phyloP scores from a whole-genome alignment of 2,888 invertebrate genomes.

The Junonia oenone region DNA sequence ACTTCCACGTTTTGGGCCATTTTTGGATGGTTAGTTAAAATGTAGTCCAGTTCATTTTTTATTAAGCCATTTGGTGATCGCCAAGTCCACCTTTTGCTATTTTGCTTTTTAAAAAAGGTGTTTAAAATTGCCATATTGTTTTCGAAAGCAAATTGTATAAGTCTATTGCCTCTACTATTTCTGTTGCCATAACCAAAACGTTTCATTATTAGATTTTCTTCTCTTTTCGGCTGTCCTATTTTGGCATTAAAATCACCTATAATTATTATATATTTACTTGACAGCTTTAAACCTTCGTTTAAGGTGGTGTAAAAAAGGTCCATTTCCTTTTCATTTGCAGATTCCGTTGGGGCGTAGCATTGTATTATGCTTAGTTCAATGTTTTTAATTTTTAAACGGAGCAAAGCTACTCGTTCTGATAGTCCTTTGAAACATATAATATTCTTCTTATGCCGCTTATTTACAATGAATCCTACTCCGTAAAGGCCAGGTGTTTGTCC shows the following conservation, averaged over 20 bases:
- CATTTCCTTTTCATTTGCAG: too few relatives aligned
- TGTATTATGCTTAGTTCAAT: too few relatives aligned
- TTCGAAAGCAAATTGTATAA: neutral
- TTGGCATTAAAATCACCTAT: neutral
- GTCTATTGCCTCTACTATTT: neutral
- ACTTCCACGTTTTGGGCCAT: neutral
- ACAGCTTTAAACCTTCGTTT: neutral
- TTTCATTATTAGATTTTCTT: neutral
- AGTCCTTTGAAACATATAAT: too few relatives aligned
- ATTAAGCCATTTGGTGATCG: neutral
- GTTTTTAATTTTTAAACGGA: too few relatives aligned
- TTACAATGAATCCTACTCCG: too few relatives aligned
- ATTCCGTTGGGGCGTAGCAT: too few relatives aligned
- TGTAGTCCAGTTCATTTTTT: neutral
- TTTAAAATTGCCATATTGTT: neutral
- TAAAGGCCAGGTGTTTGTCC: too few relatives aligned
- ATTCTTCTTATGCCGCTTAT: too few relatives aligned
- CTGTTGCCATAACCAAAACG: neutral
- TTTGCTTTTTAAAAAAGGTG: neutral
- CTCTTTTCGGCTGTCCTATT: neutral
- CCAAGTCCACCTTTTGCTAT: neutral
- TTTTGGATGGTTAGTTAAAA: neutral
- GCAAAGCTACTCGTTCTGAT: too few relatives aligned
- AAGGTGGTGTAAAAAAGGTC: neutral
- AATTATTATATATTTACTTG: neutral